Percentiles rank a stretch among this genome's conserved stretches.
phyloP scores from a whole-genome alignment of 2,888 invertebrate species.

The Conistra vaccinii region DNA sequence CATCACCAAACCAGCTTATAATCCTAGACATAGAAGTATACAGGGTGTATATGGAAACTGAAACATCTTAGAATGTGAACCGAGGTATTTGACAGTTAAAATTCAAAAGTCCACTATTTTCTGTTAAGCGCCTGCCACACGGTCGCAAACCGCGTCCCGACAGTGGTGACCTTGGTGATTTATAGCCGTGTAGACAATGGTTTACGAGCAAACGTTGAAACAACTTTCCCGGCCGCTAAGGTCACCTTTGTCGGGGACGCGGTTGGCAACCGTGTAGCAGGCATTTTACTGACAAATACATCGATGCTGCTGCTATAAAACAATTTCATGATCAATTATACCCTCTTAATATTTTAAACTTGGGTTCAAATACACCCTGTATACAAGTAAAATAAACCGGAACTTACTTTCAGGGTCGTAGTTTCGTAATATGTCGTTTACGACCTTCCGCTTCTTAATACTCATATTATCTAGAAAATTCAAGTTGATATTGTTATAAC shows the following conservation, averaged over 20 bases:
- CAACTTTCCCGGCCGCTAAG: no score
- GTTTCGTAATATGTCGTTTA: conserved; percentile 75
- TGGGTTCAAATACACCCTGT: conserved; percentile 40
- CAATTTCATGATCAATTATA: not conserved
- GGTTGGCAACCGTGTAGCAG: no score
- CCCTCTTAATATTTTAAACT: not conserved
- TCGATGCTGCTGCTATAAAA: not conserved
- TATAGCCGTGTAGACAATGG: no score
- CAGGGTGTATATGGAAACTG: conserved; percentile 20
- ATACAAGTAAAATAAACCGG: conserved; percentile 51
- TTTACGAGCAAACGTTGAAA: no score
- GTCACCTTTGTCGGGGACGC: no score
- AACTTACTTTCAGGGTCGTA: conserved; percentile 86
- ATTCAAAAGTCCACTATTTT: not conserved
- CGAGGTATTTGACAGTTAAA: not conserved
- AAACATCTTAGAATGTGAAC: no score
- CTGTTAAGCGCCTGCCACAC: no score
- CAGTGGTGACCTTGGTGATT: no score
- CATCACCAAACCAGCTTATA: conserved; percentile 33
- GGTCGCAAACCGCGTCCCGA: no score
- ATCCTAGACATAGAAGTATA: conserved; percentile 11
- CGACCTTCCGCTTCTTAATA: conserved; percentile 75
- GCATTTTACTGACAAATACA: conserved; percentile 1
- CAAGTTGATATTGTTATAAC: conserved; percentile 59
- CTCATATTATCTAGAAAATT: conserved; percentile 68